Conservation (phyloP, 2,888 invertebrate genomes). For the Aphrophora alni region DNA sequence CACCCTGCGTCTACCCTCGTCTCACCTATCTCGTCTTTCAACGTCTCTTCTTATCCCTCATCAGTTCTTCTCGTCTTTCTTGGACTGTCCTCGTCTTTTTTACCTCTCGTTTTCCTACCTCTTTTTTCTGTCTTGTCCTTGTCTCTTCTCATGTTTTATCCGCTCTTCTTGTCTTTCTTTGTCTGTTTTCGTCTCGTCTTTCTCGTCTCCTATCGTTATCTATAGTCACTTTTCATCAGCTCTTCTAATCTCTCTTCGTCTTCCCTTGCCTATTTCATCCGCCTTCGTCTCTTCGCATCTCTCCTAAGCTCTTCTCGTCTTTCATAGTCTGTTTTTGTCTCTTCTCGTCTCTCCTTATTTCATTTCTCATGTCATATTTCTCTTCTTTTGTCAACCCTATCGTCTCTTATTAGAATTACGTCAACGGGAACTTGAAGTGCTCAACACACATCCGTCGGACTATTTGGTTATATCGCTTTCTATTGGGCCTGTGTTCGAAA, state of each 20-base stretch:
- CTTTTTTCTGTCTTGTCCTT: not conserved
- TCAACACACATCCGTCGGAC: too few relatives aligned
- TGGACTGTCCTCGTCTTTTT: not conserved
- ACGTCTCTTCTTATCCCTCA: not conserved
- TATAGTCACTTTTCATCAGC: not conserved
- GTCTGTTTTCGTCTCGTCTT: too few relatives aligned
- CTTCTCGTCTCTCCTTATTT: too few relatives aligned
- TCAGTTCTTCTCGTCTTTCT: not conserved
- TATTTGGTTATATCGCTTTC: too few relatives aligned
- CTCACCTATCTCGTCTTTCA: not conserved
- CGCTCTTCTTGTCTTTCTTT: not conserved
- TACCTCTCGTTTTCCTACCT: not conserved
- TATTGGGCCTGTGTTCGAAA: too few relatives aligned
- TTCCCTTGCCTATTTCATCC: not conserved
- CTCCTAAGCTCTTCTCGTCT: not conserved
- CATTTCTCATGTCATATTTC: too few relatives aligned
- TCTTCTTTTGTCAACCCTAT: too few relatives aligned
- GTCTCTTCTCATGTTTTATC: not conserved
- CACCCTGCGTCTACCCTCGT: not conserved
- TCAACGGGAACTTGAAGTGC: too few relatives aligned
- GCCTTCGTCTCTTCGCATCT: not conserved
- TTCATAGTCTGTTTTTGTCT: too few relatives aligned
- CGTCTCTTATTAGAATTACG: too few relatives aligned
- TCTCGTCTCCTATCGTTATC: not conserved
- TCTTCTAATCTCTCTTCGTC: not conserved